Conservation (phyloP, 35 echinoderm and acorn worm species). For the Heliocidaris tuberculata region DNA sequence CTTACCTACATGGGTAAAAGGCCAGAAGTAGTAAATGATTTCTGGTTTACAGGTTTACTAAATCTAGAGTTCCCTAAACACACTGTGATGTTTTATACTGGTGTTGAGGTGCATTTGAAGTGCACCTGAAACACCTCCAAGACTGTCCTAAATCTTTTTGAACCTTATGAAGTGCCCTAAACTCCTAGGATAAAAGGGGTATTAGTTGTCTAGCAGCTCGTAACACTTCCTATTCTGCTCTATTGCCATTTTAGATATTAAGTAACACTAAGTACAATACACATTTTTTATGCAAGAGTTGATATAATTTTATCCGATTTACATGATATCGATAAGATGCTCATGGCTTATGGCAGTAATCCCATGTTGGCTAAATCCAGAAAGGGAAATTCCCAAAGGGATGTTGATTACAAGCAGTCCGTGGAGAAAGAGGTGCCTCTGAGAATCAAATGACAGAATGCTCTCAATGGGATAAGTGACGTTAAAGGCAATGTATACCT, state of each 20-base stretch:
- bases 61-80: too few species aligned
- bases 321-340: background rate
- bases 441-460: background rate
- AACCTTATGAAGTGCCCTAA: too few species aligned
- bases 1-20: too few species aligned
- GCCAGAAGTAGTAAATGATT: too few species aligned
- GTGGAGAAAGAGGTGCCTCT: background rate
- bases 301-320: slow-evolving; percentile 3
- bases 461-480: background rate
- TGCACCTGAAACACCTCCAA: too few species aligned
- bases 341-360: background rate
- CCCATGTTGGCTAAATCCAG: background rate
- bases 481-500: background rate
- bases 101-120: too few species aligned
- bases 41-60: too few species aligned
- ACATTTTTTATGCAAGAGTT: background rate
- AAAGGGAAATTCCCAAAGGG: background rate
- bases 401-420: background rate
- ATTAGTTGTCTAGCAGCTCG: background rate
- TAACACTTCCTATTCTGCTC: background rate
- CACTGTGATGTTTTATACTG: too few species aligned
- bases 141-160: too few species aligned
- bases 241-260: background rate
- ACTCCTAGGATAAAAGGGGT: too few species aligned
- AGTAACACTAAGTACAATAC: background rate